phyloP scores from a whole-genome alignment of 2,113 vertebrate species.

The Chamaetylas fuelleborni region DNA sequence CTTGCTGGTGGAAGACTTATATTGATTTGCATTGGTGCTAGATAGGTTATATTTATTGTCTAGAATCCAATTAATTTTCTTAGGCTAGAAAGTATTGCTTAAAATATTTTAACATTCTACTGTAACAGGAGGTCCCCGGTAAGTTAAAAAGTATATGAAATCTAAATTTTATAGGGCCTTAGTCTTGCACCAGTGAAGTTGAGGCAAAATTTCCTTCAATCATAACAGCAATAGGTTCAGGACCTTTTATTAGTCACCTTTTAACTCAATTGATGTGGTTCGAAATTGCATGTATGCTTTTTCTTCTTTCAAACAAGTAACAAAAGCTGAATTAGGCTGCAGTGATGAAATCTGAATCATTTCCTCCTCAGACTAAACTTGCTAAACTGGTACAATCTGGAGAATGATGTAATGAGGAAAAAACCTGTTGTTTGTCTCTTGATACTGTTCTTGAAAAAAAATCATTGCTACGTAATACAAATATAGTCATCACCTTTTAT shows the following conservation, averaged over 20 bases:
- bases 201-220: slow-evolving; percentile 25
- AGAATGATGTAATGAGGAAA: slow-evolving; percentile 61
- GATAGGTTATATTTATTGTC: background rate
- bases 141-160: background rate
- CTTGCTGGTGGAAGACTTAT: background rate
- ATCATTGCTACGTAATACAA: slow-evolving; percentile 29
- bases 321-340: slow-evolving; percentile 59
- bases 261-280: slow-evolving; percentile 64
- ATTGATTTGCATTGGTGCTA: background rate
- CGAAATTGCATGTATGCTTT: slow-evolving; percentile 47
- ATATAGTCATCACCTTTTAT: slow-evolving; percentile 48
- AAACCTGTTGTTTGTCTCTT: slow-evolving; percentile 56
- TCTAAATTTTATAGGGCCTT: background rate
- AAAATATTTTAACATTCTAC: background rate
- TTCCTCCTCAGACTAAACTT: slow-evolving; percentile 54
- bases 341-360: slow-evolving; percentile 57
- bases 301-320: slow-evolving; percentile 57
- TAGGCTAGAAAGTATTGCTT: background rate
- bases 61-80: background rate
- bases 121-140: background rate
- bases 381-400: slow-evolving; percentile 52
- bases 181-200: background rate
- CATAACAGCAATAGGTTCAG: slow-evolving; percentile 35
- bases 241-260: slow-evolving; percentile 58
- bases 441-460: slow-evolving; percentile 41